A percentile compares a stretch with the other conserved stretches of the same genome.
phyloP scores from a whole-genome alignment of 2,113 vertebrate genomes.

The Scartelaos histophorus region DNA sequence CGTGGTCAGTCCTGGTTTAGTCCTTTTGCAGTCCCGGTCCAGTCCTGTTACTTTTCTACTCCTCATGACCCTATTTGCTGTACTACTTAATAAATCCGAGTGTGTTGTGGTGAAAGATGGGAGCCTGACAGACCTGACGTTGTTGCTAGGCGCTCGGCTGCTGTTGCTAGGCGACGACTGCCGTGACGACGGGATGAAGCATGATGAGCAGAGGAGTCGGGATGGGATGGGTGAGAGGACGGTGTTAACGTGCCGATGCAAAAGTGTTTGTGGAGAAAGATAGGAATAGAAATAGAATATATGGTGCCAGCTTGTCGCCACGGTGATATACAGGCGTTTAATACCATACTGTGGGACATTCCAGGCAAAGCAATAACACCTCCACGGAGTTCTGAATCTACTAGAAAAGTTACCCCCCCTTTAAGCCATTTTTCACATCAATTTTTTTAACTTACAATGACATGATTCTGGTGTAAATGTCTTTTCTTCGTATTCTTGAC shows the following conservation, averaged over 20 bases:
- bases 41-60: not conserved
- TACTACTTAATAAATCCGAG: not conserved
- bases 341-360: no score
- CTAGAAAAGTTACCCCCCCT: no score
- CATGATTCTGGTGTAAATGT: no score
- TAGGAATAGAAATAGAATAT: no score
- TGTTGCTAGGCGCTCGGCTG: constrained; percentile 65
- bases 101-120: constrained; percentile 33
- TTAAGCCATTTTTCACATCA: no score
- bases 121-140: constrained; percentile 36
- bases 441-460: no score
- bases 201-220: constrained; percentile 33
- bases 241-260: constrained; percentile 6
- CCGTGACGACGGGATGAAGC: constrained; percentile 64
- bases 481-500: no score
- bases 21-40: not conserved
- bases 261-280: constrained; percentile 1
- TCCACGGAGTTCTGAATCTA: no score
- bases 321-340: no score
- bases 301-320: no score
- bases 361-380: no score
- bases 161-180: constrained; percentile 80
- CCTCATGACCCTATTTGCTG: not conserved
- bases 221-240: constrained; percentile 30
- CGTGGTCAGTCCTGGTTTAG: not conserved